Conservation (phyloP, 2,888 invertebrate genomes). For the Phyllotreta striolata region DNA sequence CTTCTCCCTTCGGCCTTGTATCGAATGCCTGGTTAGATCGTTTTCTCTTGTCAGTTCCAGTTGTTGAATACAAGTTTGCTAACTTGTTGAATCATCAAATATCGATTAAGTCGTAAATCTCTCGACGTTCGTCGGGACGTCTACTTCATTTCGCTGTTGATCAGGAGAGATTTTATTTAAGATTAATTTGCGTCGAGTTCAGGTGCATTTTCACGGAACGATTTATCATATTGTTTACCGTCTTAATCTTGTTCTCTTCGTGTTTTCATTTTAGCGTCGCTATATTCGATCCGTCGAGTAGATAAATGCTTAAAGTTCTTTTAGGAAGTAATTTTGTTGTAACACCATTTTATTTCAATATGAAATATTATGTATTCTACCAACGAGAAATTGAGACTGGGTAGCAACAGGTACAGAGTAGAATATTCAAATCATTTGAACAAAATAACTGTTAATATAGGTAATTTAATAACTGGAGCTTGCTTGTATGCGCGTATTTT, state of each 20-base stretch:
- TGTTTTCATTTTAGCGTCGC: neutral
- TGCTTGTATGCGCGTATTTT: no score
- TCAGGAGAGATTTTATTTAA: constrained; percentile 3
- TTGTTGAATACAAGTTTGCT: constrained; percentile 3
- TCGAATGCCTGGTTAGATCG: constrained; percentile 9
- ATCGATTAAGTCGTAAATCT: constrained; percentile 14
- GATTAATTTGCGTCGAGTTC: constrained; percentile 7
- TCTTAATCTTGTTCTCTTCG: neutral
- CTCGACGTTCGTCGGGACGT: constrained; percentile 7
- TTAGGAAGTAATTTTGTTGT: neutral
- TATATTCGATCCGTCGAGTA: neutral
- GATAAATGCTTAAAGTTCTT: neutral
- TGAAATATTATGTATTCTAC: no score
- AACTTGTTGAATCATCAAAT: constrained; percentile 22
- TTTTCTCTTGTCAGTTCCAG: constrained; percentile 14
- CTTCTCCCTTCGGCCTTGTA: neutral
- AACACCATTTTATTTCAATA: neutral
- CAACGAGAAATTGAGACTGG: no score
- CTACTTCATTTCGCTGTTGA: neutral
- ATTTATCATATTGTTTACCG: constrained; percentile 9
- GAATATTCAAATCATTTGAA: no score
- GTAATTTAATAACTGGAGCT: no score
- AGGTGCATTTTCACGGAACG: constrained; percentile 5
- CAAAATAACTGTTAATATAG: no score
- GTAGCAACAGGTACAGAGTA: no score